These are phyloP conservation scores for Puntigrus tetrazona DNA, from an alignment of 2,113 vertebrate genomes.

Conservation along the genomic window DNA sequence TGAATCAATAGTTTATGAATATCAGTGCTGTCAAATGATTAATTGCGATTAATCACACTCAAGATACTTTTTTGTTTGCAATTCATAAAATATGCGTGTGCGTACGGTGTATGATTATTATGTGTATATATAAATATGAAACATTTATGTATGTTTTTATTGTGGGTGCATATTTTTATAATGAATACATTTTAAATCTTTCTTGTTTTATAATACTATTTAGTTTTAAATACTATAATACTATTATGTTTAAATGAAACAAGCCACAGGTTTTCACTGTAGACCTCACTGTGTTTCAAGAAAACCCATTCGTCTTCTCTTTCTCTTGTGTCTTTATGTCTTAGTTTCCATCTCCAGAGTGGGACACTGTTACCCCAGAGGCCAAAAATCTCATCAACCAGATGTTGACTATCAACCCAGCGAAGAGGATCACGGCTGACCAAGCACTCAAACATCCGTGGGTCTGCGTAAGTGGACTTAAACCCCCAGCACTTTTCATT, in stretches of 20 bases:
- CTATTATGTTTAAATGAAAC: neutral
- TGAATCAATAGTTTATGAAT: neutral
- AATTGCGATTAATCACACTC: too few species aligned
- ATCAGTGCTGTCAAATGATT: too few species aligned
- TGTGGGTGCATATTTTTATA: too few species aligned
- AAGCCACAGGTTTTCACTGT: neutral
- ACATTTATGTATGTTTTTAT: too few species aligned
- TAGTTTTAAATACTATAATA: too few species aligned
- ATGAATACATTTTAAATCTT: too few species aligned
- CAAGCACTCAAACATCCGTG: constrained; percentile 98
- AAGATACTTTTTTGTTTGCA: too few species aligned
- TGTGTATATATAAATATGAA: too few species aligned
- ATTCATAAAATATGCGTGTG: too few species aligned
- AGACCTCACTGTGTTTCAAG: neutral
- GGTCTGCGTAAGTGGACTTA: constrained; percentile 92
- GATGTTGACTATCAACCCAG: constrained; percentile 99
- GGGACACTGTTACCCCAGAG: constrained; percentile 98
- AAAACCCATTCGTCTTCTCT: neutral
- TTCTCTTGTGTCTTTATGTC: neutral
- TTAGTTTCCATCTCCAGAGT: constrained; percentile 98
- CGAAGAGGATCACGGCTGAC: constrained; percentile 97
- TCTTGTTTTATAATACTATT: too few species aligned
- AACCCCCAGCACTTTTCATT: neutral
- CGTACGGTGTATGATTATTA: too few species aligned
- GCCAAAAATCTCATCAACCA: constrained; percentile 99